phyloP scores from a whole-genome alignment of 2,797 vertebrate species.

The Miichthys miiuy region DNA sequence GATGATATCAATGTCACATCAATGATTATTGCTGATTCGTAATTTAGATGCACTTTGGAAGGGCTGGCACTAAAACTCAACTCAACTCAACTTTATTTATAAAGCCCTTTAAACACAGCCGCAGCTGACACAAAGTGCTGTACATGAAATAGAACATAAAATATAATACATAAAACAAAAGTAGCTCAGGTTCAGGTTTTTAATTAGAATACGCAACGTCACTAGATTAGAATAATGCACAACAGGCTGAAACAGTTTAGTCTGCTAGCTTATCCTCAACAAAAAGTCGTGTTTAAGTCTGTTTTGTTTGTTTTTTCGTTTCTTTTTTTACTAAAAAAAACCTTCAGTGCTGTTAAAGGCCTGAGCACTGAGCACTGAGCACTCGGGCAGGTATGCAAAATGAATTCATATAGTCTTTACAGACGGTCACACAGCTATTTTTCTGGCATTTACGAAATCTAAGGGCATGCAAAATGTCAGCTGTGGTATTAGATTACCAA shows the following conservation, averaged over 20 bases:
- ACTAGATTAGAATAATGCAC: not conserved
- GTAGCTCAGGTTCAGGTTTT: not conserved
- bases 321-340: constrained; percentile 27
- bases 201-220: not conserved
- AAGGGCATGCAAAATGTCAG: constrained; percentile 81
- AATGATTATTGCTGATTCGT: constrained; percentile 51
- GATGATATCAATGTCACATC: constrained; percentile 40
- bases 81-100: too few relatives aligned
- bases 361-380: constrained; percentile 60
- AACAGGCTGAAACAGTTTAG: not conserved
- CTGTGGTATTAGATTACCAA: constrained; percentile 78
- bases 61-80: constrained; percentile 6
- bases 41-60: constrained; percentile 41
- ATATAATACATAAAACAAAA: too few relatives aligned
- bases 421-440: constrained; percentile 68
- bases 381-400: constrained; percentile 77
- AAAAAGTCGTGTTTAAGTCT: constrained; percentile 14
- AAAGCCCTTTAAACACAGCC: too few relatives aligned
- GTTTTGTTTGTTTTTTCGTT: constrained; percentile 39
- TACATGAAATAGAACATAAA: too few relatives aligned
- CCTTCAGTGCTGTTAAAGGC: constrained; percentile 58
- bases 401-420: constrained; percentile 75
- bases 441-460: constrained; percentile 76
- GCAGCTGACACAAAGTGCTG: too few relatives aligned
- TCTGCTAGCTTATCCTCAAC: not conserved